These are phyloP conservation scores for Tenebrio molitor DNA, from an alignment of 1,140 invertebrate species.

Conservation along the genomic window DNA sequence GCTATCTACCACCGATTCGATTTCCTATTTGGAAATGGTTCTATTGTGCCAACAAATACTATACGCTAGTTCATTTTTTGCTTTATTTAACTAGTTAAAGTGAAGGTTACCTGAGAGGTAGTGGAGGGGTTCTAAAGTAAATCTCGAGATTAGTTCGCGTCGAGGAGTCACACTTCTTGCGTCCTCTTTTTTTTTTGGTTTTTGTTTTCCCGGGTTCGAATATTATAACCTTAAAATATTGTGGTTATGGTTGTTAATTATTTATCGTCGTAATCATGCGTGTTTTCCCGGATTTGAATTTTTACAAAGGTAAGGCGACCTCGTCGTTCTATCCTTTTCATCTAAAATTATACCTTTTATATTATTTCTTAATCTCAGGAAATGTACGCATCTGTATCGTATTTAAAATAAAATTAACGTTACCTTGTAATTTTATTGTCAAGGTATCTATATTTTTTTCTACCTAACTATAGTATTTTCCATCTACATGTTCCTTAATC, in stretches of 20 bases:
- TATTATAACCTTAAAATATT: conserved; percentile 3
- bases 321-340: conserved; percentile 6
- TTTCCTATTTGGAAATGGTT: conserved; percentile 23
- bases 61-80: conserved; percentile 21
- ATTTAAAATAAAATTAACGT: conserved; percentile 54
- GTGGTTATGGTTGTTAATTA: neutral
- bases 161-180: conserved; percentile 1
- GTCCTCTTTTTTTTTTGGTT: conserved; percentile 4
- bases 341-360: conserved; percentile 39
- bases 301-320: conserved; percentile 21
- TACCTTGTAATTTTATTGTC: conserved; percentile 53
- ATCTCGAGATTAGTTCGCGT: conserved; percentile 31
- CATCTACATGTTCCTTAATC: conserved; percentile 26
- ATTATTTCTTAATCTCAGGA: conserved; percentile 44
- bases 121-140: conserved; percentile 23
- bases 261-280: neutral
- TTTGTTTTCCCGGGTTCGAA: neutral
- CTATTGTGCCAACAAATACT: conserved; percentile 18
- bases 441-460: conserved; percentile 43
- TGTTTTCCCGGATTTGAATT: neutral
- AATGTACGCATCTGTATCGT: conserved; percentile 46
- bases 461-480: conserved; percentile 34
- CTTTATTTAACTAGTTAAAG: conserved; percentile 28
- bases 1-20: neutral
- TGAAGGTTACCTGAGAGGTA: conserved; percentile 22